Percentiles rank a stretch among this genome's conserved stretches.
Evolutionary conservation across 2,113 vertebrate species (phyloP).

Genomic region (Isurus oxyrinchus): DNA sequence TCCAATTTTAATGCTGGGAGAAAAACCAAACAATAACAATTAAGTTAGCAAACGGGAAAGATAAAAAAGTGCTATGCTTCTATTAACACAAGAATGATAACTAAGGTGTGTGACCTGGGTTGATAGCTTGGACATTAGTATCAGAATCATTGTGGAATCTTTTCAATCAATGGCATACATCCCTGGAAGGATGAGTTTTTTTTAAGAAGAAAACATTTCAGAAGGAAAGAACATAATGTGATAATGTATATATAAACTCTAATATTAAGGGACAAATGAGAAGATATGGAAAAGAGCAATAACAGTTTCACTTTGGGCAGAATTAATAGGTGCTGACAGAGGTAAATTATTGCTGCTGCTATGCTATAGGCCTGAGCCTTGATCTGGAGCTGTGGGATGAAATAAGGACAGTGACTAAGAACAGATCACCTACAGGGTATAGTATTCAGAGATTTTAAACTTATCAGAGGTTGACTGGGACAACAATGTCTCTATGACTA

Average conservation of each 20-base stretch:
- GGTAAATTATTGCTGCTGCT: neutral
- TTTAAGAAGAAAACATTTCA: neutral
- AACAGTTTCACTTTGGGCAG: neutral
- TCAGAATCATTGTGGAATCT: neutral
- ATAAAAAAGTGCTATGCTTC: neutral
- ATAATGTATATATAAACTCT: neutral
- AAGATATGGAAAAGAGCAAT: neutral
- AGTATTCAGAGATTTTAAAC: neutral
- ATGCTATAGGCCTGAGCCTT: neutral
- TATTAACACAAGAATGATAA: neutral
- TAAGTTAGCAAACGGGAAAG: neutral
- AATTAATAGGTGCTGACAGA: neutral
- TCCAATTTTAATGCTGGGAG: neutral
- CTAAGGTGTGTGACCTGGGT: neutral
- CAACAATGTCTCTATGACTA: neutral
- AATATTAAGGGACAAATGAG: neutral
- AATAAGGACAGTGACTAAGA: neutral
- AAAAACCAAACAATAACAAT: neutral
- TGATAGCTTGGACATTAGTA: neutral
- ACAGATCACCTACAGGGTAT: too few species aligned
- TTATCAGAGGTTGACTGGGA: neutral
- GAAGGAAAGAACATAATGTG: neutral
- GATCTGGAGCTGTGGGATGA: neutral
- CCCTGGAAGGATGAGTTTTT: neutral
- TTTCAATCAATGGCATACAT: neutral